Evolutionary conservation across 2,888 invertebrate species (phyloP).

Genomic region (Eutolmus rufibarbis): DNA sequence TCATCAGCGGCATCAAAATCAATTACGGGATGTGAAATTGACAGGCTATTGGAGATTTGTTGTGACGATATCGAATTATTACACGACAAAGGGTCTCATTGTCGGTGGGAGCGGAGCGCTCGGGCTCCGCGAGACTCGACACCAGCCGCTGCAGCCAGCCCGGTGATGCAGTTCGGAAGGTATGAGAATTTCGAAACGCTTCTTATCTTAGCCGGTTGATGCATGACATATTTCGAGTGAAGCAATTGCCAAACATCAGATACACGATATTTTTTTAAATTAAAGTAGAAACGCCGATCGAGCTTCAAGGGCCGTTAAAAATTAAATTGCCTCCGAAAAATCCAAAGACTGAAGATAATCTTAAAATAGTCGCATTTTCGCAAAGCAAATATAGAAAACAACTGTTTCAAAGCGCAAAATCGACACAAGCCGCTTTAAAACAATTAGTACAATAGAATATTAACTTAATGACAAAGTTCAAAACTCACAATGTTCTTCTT

Average conservation of each 20-base stretch:
- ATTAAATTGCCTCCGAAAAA: background rate
- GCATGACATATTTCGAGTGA: background rate
- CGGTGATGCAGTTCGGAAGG: background rate
- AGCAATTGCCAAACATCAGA: background rate
- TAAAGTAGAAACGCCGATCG: background rate
- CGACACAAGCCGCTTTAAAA: too few species aligned
- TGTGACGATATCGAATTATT: conserved; percentile 1
- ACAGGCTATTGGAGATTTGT: conserved; percentile 5
- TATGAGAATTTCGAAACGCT: background rate
- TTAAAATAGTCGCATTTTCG: background rate
- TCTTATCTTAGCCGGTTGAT: background rate
- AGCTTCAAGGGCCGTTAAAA: background rate
- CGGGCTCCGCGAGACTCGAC: background rate
- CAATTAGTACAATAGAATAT: too few species aligned
- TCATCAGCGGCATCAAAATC: conserved; percentile 20
- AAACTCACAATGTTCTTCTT: too few species aligned
- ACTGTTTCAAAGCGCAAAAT: too few species aligned
- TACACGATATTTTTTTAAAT: background rate
- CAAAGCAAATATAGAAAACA: too few species aligned
- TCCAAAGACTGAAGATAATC: background rate
- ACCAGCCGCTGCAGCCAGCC: background rate
- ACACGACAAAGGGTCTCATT: background rate
- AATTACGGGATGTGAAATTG: conserved; percentile 18
- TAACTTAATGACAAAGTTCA: too few species aligned
- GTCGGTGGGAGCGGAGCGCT: background rate